Evolutionary conservation across 2,888 invertebrate species (phyloP), one percentile per base, ranked within the genome.

Genomic region (Mamestra brassicae): DNA sequence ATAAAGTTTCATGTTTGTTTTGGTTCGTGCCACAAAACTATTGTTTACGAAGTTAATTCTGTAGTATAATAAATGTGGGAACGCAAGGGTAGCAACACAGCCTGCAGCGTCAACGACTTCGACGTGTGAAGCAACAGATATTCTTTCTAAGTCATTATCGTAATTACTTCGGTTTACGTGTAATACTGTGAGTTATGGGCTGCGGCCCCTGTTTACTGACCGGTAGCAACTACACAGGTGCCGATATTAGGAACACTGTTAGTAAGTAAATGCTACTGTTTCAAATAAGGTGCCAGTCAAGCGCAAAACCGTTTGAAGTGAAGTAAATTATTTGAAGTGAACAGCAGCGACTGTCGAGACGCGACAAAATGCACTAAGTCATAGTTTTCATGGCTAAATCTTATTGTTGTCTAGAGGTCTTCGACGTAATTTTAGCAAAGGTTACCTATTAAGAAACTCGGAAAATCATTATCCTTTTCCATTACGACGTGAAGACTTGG

Each of bases 61-160:
- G 8, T 50, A 11, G 47, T 55, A 68, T 50, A 64, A 70, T 55
- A 64, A 77, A 73, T 69, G 74, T 76, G 70, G 67, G 74, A 61
- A 76, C 58, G 67, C 13, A 42, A 1, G 15, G 55, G 74, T 54
- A 52, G 74, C 73, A 68, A 82, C 70, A 78, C 86, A 74, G 64
- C 75, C 75, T 72, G 74, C 79, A 76, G 87, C 90, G 92, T 91
- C 90, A 91, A 91, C 89, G 92, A 90, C 90, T 65, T 78, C 83
- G 74, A 75, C 89, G 90, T 91, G 93, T 85, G 92, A 94, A 94
- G 82, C 88, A 92, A 90, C 94, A 94, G 90, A 93, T 94, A 94
- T 92, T 91, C 85, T 83, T 86, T 85, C 79, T 74, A 87, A 85
- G 86, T 90, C 90, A 93, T 93, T 93, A 94, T 92, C 85, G 92